These are phyloP conservation scores for Erpornis zantholeuca DNA, from an alignment of 2,113 vertebrate species.

Conservation along the genomic window DNA sequence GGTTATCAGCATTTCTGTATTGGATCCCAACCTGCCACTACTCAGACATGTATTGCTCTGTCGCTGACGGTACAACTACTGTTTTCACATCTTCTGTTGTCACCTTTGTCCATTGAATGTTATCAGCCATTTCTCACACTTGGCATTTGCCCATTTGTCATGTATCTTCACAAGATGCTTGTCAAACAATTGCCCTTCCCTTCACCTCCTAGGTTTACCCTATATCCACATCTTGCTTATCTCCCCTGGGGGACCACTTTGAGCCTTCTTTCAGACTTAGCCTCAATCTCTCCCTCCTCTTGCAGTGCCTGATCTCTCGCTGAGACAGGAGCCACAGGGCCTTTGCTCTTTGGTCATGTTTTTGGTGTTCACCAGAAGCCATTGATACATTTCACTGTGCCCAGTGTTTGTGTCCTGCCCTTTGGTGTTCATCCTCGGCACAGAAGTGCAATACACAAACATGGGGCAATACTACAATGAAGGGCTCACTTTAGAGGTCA, in stretches of 20 bases:
- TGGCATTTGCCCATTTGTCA: background rate
- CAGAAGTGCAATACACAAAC: background rate
- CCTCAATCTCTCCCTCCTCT: background rate
- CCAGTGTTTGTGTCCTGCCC: background rate
- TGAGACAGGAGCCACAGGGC: fast-evolving
- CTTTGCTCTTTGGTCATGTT: background rate
- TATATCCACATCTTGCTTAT: background rate
- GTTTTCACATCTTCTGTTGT: background rate
- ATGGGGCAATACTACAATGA: fast-evolving
- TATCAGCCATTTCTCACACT: background rate
- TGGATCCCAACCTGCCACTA: background rate
- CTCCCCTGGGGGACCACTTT: background rate
- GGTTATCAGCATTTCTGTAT: background rate
- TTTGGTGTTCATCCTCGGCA: background rate
- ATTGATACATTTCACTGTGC: background rate
- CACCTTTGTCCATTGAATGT: background rate
- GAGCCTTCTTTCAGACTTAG: background rate
- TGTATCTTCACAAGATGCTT: background rate
- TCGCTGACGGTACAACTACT: background rate
- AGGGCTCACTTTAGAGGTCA: background rate
- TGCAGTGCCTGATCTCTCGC: background rate
- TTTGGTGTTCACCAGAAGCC: background rate
- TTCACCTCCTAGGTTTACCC: background rate
- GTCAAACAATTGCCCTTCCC: background rate
- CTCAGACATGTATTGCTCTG: fast-evolving